Evolutionary conservation across 2,888 invertebrate species (phyloP), one percentile per base, ranked within the genome.

Genomic region (Harmothoe impar): DNA sequence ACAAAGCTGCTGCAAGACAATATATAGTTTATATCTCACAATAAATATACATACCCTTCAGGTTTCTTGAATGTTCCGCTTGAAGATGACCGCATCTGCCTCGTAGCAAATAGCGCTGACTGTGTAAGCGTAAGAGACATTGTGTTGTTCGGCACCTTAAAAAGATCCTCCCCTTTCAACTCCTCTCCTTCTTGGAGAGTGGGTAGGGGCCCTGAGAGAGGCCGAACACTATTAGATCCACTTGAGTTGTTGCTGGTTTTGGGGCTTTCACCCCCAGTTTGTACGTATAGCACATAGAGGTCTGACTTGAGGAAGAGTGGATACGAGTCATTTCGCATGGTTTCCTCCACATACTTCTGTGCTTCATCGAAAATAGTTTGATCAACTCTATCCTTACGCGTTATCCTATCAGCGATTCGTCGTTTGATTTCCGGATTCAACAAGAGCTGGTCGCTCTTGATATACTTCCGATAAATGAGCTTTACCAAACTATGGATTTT

Each of bases 241-340:
- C 92, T 92, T 23, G 92, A 91, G 54, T 91, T 91, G 88, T 92
- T 92, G 78, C 89, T 91, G 0, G 91, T 91, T 54, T 92, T 95
- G 10, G 95, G 95, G 91, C 95, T 95, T 90, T 95, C 95, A 54
- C 94, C 94, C 78, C 94, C 94, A 88, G 93, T 93, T 90, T 94
- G 94, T 89, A 96, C 94, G 94, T 96, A 95, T 92, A 96, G 94
- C 91, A 99, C 97, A 97, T 99, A 99, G 96, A 98, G 97, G 94
- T 99, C 98, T 94, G 98, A 98, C 94, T 97, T 97, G 93, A 99
- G 97, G 96, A 99, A 99, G 96, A 98, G 97, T 91, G 98, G 98
- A 96, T 99, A 99, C 92, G 98, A 98, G 91, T 98, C 98, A 95
- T 97, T 97, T 93, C 97, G 97, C 95, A 99, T 98, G 91, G 97